These are phyloP conservation scores for Seriola quinqueradiata DNA, from an alignment of 2,113 vertebrate species.

Conservation along the genomic window DNA sequence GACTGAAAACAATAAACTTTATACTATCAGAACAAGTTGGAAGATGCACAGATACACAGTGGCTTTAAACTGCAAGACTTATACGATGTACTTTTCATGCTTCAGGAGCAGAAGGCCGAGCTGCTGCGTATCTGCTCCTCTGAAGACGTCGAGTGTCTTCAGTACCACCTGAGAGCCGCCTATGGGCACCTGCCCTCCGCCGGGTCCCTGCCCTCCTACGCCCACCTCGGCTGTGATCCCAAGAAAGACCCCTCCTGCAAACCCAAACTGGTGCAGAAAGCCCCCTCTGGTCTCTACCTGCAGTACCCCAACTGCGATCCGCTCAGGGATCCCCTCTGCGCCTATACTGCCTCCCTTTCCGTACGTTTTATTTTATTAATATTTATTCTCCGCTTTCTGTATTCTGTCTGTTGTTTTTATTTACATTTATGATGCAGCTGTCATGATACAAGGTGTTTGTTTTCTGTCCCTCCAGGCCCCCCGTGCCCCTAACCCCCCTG, in stretches of 20 bases:
- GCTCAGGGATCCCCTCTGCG: constrained; percentile 77
- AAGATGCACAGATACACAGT: neutral
- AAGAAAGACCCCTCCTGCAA: constrained; percentile 81
- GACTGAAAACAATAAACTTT: neutral
- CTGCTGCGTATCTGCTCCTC: constrained; percentile 83
- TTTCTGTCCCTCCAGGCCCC: constrained; percentile 57
- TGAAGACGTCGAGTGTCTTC: constrained; percentile 85
- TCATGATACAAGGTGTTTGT: neutral
- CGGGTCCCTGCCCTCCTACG: constrained; percentile 78
- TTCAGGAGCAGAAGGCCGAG: constrained; percentile 82
- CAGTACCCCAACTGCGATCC: constrained; percentile 84
- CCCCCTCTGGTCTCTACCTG: constrained; percentile 75
- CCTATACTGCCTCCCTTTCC: constrained; percentile 71
- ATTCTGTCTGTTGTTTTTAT: neutral
- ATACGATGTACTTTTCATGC: neutral
- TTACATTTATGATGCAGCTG: neutral
- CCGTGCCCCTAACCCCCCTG: constrained; percentile 49
- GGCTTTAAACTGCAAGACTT: too few relatives aligned
- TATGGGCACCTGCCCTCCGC: constrained; percentile 74
- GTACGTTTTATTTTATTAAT: constrained; percentile 36
- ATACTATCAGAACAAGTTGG: neutral
- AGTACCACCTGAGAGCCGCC: constrained; percentile 86
- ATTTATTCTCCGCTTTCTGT: neutral
- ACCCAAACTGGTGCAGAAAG: constrained; percentile 74
- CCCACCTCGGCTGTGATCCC: constrained; percentile 85